Percentiles rank a stretch among this genome's conserved stretches.
These are phyloP conservation scores for Siphlonurus alternatus DNA, from an alignment of 2,888 invertebrate species.

Conservation along the genomic window DNA sequence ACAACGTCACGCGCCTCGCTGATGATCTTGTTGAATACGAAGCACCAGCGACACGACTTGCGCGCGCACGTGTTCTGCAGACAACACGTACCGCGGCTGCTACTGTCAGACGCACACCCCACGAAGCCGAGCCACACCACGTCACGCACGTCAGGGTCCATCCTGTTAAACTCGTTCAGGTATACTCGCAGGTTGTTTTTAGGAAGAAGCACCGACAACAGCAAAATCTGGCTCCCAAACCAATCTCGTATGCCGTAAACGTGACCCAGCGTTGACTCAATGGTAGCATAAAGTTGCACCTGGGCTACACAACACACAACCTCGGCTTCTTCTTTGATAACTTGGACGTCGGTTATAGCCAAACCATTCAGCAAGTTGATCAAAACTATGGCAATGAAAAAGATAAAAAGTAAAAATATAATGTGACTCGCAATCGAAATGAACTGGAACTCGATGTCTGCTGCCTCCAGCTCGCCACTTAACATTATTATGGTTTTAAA, in stretches of 20 bases:
- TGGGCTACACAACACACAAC: constrained; percentile 57
- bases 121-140: not conserved
- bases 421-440: constrained; percentile 53
- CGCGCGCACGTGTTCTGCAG: not conserved
- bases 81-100: not conserved
- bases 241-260: constrained; percentile 11
- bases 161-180: not conserved
- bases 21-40: not conserved
- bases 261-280: constrained; percentile 46
- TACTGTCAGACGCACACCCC: too few species aligned
- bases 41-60: not conserved
- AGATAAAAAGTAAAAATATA: constrained; percentile 62
- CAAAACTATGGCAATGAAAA: constrained; percentile 65
- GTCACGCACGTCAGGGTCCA: not conserved
- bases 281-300: constrained; percentile 51
- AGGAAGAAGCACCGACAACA: constrained; percentile 48
- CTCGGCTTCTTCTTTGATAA: constrained; percentile 62
- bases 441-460: constrained; percentile 51
- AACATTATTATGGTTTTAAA: constrained; percentile 77
- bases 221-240: constrained; percentile 38
- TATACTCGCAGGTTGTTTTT: constrained; percentile 42
- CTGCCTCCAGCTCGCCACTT: constrained; percentile 71
- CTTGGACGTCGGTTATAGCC: constrained; percentile 64
- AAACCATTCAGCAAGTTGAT: constrained; percentile 70
- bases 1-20: not conserved